Evolutionary conservation across 35 echinoderm and acorn worm species (phyloP), one percentile per base, ranked within the genome.

Genomic region (Apostichopus parvimensis): DNA sequence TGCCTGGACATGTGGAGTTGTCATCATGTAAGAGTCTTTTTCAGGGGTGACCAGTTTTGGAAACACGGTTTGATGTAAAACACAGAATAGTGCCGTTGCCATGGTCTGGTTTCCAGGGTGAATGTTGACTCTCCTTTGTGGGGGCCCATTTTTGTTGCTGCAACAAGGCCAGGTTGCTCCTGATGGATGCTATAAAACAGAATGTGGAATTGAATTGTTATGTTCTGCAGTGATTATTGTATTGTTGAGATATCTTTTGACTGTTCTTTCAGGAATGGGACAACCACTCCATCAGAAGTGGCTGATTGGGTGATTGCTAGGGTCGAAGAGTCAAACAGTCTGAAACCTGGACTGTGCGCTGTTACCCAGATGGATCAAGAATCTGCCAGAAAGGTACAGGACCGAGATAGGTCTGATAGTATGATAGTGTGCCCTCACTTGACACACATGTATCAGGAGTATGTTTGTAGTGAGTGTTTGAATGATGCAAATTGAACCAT

Each of bases 301-400:
- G 55, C 79, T 13, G 79, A 82, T 10, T 82, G 79, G 79, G 79
- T 82, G 8, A 45, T 82, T 54, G 45, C 79, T 53, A 82, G n/a
- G 17, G 79, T 82, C 7, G 79, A 82, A 82, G 79, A 82, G 55
- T 82, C 79, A 82, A 82, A 82, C 11, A 56, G 6, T 3, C 34
- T 84, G 81, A 84, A 84, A n/a, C 81, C 81, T 8, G 15, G 15
- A 23, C 81, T 84, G 10, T 60, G 17, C 53, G 81, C 81, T 60
- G 81, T 84, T 23, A 84, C 81, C 5, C 81, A 84, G 55, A 58
- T 59, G 55, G 81, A 84, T 58, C 18, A 60, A 60, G 81, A 84
- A 84, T 14, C 54, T 58, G 81, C 81, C 17, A 84, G 81, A 58
- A 84, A 84, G 81, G 81, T 84, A 84, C 20, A 22, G 17, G 14